Evolutionary conservation across 2,797 vertebrate genomes (phyloP), one percentile per base, ranked within the genome.

Genomic region (Sebastes iracundus): DNA sequence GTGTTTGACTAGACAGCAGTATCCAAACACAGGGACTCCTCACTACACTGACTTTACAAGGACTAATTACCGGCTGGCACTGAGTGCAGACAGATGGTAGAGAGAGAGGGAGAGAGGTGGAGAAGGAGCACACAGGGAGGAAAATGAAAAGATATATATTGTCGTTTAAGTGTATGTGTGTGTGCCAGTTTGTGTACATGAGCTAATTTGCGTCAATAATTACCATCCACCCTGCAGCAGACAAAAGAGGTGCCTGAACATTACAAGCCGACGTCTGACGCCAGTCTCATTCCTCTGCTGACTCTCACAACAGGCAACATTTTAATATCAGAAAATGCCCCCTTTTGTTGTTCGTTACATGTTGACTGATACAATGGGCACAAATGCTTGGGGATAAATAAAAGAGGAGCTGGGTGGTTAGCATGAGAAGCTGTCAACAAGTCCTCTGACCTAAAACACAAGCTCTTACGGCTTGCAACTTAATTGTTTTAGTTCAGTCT

Each of bases 11-110:
- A 91, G 92, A 93, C 90, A 87, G 90, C 89, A 86, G 86, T 73
- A 92, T 87, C 91, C 88, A 93, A 92, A 93, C 93, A 91, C 86
- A 85, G 84, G 87, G 91, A 92, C 86, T 91, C 89, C 89, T 92
- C 90, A 92, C 90, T 78, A 82, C 86, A 85, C 88, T 85, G 90
- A 88, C 89, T 92, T 90, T 89, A 93, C 89, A 88, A 84, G 82
- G 85, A 92, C 91, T 94, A 94, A 94, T 94, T 94, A 90, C 88
- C 80, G 81, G 81, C 92, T 93, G 91, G 90, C 87, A 90, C 88
- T 75, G 84, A 90, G 82, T 75, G 86, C 80, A 93, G 91, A 92
- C 90, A 94, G 92, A 93, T 92, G 92, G 91, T 82, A 83, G 80
- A 66, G 82, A 65, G 33, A 14, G 79, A 77, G 81, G 73, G 60